Evolutionary conservation across 2,888 invertebrate species (phyloP).

Genomic region (Lasioglossum calceatum): DNA sequence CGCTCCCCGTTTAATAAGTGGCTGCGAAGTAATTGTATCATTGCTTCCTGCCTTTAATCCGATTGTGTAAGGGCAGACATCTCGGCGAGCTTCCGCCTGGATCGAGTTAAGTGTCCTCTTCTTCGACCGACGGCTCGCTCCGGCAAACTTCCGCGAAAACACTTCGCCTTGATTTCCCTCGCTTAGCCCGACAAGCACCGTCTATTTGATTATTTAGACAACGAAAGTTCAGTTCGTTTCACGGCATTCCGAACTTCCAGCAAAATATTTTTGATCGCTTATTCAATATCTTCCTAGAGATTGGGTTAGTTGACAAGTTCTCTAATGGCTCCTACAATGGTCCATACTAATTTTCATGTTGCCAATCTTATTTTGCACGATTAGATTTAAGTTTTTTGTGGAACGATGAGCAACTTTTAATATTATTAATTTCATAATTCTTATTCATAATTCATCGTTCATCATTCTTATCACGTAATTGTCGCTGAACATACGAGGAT

Average conservation of each 20-base stretch:
- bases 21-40: constrained; percentile 48
- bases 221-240: not conserved
- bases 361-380: not conserved
- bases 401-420: no score
- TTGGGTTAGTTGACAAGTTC: not conserved
- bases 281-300: not conserved
- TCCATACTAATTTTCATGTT: no score
- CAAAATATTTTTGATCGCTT: not conserved
- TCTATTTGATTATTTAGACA: constrained; percentile 4
- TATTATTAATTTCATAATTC: no score
- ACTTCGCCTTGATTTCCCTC: not conserved
- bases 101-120: constrained; percentile 28
- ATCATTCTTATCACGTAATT: no score
- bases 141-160: constrained; percentile 1
- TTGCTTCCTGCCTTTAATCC: constrained; percentile 52
- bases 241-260: not conserved
- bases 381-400: no score
- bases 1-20: constrained; percentile 41
- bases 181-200: not conserved
- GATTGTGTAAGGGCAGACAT: constrained; percentile 42
- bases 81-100: constrained; percentile 16
- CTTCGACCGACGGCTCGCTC: not conserved
- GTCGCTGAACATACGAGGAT: no score
- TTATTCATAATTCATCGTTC: no score
- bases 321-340: not conserved